These are phyloP conservation scores for Megalops cyprinoides DNA, from an alignment of 2,797 vertebrate species.

Conservation along the genomic window DNA sequence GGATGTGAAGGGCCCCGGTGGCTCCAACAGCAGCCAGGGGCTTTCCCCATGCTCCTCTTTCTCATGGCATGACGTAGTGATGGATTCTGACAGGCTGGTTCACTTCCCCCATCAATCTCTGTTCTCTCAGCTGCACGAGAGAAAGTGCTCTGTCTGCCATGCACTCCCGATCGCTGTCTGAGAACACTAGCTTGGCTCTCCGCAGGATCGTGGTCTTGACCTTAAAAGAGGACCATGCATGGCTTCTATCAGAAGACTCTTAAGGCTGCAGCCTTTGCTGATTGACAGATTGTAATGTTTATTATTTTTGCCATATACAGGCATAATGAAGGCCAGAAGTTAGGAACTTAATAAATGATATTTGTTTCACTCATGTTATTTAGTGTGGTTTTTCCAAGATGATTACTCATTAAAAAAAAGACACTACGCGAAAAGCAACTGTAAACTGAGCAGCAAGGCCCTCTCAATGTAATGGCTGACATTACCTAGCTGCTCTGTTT, in stretches of 20 bases:
- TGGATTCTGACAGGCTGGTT: background rate
- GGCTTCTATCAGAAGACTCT: background rate
- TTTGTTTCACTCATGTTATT: too few species aligned
- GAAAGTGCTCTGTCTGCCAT: too few species aligned
- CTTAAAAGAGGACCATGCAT: background rate
- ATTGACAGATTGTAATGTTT: background rate
- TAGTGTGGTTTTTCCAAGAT: too few species aligned
- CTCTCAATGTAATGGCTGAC: too few species aligned
- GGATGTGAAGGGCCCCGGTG: background rate
- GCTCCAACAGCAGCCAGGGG: background rate
- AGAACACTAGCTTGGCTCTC: background rate
- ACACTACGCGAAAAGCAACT: too few species aligned
- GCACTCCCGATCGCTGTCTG: background rate
- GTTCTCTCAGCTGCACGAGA: background rate
- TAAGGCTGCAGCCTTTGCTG: background rate
- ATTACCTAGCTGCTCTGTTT: too few species aligned
- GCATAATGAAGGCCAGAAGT: background rate
- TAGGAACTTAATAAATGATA: too few species aligned
- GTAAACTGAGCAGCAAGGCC: too few species aligned
- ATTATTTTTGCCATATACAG: background rate
- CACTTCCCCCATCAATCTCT: background rate
- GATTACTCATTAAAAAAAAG: too few species aligned
- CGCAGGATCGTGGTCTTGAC: background rate
- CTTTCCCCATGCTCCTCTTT: background rate
- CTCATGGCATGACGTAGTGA: background rate